phyloP scores from a whole-genome alignment of 2,888 invertebrate species.

The Cryptocephalus moraei region DNA sequence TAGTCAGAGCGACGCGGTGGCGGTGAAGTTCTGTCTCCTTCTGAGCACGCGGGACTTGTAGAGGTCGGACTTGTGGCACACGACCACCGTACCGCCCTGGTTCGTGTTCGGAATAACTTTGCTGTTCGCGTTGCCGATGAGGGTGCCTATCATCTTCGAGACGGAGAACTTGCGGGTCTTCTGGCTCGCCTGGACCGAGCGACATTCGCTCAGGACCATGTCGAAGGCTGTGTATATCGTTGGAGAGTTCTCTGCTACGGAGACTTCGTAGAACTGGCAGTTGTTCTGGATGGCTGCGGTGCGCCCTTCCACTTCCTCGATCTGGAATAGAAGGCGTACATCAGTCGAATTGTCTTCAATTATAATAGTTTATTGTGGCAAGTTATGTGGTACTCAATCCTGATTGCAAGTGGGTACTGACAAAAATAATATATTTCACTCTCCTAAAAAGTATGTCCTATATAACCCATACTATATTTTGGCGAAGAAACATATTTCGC shows the following conservation, averaged over 20 bases:
- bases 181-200: constrained; percentile 35
- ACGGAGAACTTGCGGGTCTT: constrained; percentile 66
- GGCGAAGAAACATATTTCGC: too few relatives aligned
- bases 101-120: constrained; percentile 33
- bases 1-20: constrained; percentile 60
- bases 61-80: constrained; percentile 49
- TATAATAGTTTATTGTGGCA: too few relatives aligned
- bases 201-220: constrained; percentile 55
- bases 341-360: too few relatives aligned
- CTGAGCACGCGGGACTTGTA: constrained; percentile 47
- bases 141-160: constrained; percentile 68
- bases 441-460: too few relatives aligned
- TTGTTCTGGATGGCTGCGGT: constrained; percentile 55
- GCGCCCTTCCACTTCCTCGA: constrained; percentile 61
- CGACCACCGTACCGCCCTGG: constrained; percentile 48
- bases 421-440: too few relatives aligned
- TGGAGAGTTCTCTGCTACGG: constrained; percentile 68
- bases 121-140: constrained; percentile 47
- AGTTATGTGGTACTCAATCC: too few relatives aligned
- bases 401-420: too few relatives aligned
- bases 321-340: constrained; percentile 40
- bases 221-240: constrained; percentile 66
- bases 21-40: constrained; percentile 47
- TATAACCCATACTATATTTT: too few relatives aligned
- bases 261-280: constrained; percentile 70